These are phyloP conservation scores for Yponomeuta sedellus DNA, from an alignment of 2,888 invertebrate species.

Conservation along the genomic window DNA sequence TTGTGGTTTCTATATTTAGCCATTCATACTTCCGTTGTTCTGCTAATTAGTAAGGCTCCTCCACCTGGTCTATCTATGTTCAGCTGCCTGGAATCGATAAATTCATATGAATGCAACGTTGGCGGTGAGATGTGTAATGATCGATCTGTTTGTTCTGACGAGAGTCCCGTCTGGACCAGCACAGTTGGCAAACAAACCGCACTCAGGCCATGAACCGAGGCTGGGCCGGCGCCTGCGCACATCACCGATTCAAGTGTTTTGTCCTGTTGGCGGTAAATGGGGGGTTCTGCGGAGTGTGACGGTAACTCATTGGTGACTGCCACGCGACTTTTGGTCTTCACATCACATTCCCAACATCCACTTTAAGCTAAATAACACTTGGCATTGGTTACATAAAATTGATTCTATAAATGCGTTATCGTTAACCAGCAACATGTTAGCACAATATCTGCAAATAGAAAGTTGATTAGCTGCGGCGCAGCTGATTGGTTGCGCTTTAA, in stretches of 20 bases:
- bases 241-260: constrained; percentile 28
- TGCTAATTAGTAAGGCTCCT: constrained; percentile 10
- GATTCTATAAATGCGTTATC: constrained; percentile 17
- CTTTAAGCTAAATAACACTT: constrained; percentile 3
- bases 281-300: constrained; percentile 19
- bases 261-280: constrained; percentile 36
- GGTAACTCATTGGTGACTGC: background rate
- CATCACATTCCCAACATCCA: background rate
- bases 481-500: constrained; percentile 33
- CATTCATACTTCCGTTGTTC: constrained; percentile 33
- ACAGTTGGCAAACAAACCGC: constrained; percentile 26
- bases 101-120: constrained; percentile 12
- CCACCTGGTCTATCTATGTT: constrained; percentile 35
- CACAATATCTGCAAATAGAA: constrained; percentile 30
- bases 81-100: constrained; percentile 12
- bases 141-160: constrained; percentile 4
- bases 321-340: background rate
- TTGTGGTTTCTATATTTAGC: constrained; percentile 52
- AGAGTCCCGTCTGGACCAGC: background rate
- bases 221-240: constrained; percentile 18
- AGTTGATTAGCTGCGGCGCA: constrained; percentile 27
- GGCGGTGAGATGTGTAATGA: constrained; percentile 18
- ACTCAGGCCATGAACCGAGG: background rate
- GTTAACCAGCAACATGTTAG: constrained; percentile 18
- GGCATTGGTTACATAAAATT: background rate